These are phyloP conservation scores for Synanthedon andrenaeformis DNA, from an alignment of 2,888 invertebrate genomes.

Conservation along the genomic window DNA sequence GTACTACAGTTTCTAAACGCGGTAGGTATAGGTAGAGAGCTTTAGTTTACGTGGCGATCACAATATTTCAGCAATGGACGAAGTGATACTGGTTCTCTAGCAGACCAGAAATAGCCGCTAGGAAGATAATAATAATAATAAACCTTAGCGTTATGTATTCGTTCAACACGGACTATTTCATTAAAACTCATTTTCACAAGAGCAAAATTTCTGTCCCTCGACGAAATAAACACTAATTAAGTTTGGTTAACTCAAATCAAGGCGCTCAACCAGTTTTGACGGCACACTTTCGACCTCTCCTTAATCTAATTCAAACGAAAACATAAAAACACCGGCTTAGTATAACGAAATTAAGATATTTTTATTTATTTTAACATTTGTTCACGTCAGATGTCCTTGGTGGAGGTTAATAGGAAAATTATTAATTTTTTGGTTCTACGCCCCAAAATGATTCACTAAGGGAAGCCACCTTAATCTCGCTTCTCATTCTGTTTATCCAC, in stretches of 20 bases:
- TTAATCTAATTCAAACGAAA: neutral
- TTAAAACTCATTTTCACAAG: slow-evolving; percentile 2
- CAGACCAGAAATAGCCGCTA: too few species aligned
- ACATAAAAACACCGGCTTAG: slow-evolving; percentile 10
- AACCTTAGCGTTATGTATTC: too few species aligned
- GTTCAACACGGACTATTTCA: neutral
- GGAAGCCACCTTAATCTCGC: neutral
- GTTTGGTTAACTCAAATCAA: slow-evolving; percentile 8
- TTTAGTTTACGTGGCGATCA: too few species aligned
- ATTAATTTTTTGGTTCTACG: neutral
- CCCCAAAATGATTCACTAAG: neutral
- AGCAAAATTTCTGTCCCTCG: slow-evolving; percentile 2
- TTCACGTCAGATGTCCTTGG: neutral
- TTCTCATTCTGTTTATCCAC: neutral
- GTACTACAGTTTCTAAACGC: too few species aligned
- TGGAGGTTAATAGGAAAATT: neutral
- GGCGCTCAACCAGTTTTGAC: neutral
- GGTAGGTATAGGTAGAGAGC: too few species aligned
- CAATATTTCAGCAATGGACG: too few species aligned
- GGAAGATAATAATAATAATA: too few species aligned
- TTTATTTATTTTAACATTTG: too few species aligned
- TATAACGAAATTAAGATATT: slow-evolving; percentile 7
- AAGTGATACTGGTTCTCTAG: too few species aligned
- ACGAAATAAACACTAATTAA: slow-evolving; percentile 10
- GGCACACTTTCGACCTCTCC: slow-evolving; percentile 8